Conservation (phyloP, 2,113 vertebrate species). For the Tragulus kanchil region DNA sequence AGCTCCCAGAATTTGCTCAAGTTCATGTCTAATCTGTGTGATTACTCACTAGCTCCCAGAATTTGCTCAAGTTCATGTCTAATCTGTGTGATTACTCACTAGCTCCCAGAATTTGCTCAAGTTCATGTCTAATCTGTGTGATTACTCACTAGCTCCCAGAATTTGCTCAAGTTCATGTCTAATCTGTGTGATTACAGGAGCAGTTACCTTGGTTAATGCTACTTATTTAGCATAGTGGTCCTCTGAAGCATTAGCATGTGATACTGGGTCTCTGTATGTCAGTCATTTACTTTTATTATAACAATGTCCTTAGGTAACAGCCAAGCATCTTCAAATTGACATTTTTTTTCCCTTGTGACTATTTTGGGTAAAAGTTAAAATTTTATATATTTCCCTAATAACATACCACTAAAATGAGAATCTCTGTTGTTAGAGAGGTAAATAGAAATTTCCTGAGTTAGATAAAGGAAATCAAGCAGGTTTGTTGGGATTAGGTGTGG, state of each 20-base stretch:
- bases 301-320: not conserved
- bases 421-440: not conserved
- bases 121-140: too few relatives aligned
- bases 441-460: not conserved
- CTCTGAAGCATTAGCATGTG: not conserved
- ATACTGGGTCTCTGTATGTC: not conserved
- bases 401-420: not conserved
- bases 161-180: too few relatives aligned
- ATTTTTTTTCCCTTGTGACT: too few relatives aligned
- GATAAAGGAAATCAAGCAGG: not conserved
- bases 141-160: too few relatives aligned
- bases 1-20: not conserved
- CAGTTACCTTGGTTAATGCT: not conserved
- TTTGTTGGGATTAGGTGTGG: not conserved
- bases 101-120: too few relatives aligned
- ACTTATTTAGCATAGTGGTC: not conserved
- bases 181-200: not conserved
- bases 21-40: not conserved
- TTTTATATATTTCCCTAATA: not conserved
- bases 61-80: too few relatives aligned
- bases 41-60: too few relatives aligned
- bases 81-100: too few relatives aligned
- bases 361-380: not conserved
- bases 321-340: conserved; percentile 3
- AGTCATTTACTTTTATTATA: conserved; percentile 1